A percentile compares a stretch with the other conserved stretches of the same genome.
Conservation (phyloP, 2,113 vertebrate species). For the Butorides virescens region DNA sequence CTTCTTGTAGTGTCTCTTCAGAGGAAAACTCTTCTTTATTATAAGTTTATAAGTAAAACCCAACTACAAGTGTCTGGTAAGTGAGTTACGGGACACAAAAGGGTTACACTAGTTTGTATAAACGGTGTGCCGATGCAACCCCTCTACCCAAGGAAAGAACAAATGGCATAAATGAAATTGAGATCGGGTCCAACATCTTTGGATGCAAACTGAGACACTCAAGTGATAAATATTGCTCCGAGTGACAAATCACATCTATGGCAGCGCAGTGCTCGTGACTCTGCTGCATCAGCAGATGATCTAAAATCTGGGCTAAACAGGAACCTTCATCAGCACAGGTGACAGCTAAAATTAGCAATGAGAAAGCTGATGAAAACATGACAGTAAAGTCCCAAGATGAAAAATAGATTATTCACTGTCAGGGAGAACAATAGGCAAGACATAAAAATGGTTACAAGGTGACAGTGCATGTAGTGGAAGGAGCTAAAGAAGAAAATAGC, state of each 20-base stretch:
- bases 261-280: background rate
- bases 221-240: background rate
- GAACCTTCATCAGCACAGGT: constrained; percentile 51
- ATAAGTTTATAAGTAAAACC: background rate
- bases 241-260: constrained; percentile 13
- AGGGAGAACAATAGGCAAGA: constrained; percentile 63
- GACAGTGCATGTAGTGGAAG: background rate
- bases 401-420: constrained; percentile 71
- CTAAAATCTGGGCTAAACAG: constrained; percentile 35
- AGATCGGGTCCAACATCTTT: background rate
- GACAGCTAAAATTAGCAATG: constrained; percentile 66
- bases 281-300: constrained; percentile 14
- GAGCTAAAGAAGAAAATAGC: constrained; percentile 23
- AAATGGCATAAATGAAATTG: background rate
- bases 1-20: background rate
- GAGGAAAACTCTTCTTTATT: background rate
- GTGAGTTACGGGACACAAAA: background rate
- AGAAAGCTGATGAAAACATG: constrained; percentile 56
- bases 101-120: background rate
- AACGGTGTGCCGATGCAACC: background rate
- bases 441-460: constrained; percentile 35
- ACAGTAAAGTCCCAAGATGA: constrained; percentile 13
- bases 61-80: background rate
- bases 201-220: background rate
- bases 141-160: background rate